phyloP scores from a whole-genome alignment of 1,140 invertebrate species.

The Camponotus floridanus region DNA sequence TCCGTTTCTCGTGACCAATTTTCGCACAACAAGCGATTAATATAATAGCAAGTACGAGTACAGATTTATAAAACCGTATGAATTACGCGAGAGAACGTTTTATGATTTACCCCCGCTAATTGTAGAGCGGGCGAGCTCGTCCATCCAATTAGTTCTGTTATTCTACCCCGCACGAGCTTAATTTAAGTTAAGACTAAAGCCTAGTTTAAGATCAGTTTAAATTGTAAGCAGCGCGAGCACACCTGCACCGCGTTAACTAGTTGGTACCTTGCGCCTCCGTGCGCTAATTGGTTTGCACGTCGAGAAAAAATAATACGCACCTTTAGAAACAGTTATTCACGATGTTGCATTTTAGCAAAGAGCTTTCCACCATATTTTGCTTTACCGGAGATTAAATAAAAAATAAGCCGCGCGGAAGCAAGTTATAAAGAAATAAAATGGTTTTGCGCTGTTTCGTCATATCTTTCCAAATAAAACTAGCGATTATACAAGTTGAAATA shows the following conservation, averaged over 20 bases:
- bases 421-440: constrained; percentile 42
- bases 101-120: constrained; percentile 55
- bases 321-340: constrained; percentile 56
- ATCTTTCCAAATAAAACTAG: constrained; percentile 17
- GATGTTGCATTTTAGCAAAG: constrained; percentile 45
- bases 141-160: constrained; percentile 64
- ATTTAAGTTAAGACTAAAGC: constrained; percentile 58
- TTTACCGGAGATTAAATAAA: constrained; percentile 50
- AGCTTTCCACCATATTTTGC: constrained; percentile 38
- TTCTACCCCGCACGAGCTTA: constrained; percentile 58
- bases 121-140: constrained; percentile 41
- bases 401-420: constrained; percentile 27
- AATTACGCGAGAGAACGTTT: constrained; percentile 34
- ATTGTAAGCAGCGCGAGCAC: constrained; percentile 50
- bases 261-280: constrained; percentile 36
- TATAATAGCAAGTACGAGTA: background rate
- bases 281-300: constrained; percentile 54
- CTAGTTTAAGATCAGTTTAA: constrained; percentile 64
- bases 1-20: background rate
- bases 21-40: background rate
- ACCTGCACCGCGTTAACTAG: constrained; percentile 66
- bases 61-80: constrained; percentile 52
- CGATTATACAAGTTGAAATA: constrained; percentile 26
- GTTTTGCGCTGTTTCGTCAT: constrained; percentile 14
- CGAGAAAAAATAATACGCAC: constrained; percentile 59